Conservation (phyloP, 2,113 vertebrate genomes). For the Ageneiosus marmoratus region DNA sequence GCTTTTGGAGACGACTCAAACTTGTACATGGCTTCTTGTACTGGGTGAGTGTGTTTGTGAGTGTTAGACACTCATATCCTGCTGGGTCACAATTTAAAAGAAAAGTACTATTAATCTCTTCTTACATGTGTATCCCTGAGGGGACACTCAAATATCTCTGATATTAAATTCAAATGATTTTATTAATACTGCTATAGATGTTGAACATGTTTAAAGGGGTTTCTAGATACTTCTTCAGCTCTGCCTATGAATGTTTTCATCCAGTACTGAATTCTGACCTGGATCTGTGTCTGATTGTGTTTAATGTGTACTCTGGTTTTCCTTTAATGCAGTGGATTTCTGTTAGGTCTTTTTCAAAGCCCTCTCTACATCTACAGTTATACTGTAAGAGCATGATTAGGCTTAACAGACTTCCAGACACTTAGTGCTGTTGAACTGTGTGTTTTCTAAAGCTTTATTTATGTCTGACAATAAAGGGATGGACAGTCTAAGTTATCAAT, state of each 20-base stretch:
- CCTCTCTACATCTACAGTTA: background rate
- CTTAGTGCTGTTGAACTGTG: background rate
- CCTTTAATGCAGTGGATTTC: background rate
- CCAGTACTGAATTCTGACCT: background rate
- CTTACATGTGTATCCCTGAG: background rate
- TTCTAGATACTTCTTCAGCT: background rate
- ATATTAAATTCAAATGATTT: background rate
- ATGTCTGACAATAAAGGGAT: background rate
- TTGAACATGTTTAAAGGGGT: background rate
- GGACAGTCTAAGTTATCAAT: background rate
- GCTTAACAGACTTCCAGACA: background rate
- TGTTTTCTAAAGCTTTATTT: background rate
- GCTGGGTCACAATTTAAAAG: slow-evolving; percentile 31
- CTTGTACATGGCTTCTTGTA: background rate
- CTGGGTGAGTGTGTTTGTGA: slow-evolving; percentile 18
- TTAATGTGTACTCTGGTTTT: background rate
- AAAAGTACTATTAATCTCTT: background rate
- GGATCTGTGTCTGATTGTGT: background rate
- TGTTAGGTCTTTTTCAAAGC: background rate
- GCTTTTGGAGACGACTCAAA: slow-evolving; percentile 38
- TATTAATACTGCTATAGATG: background rate
- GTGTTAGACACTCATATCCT: slow-evolving; percentile 47
- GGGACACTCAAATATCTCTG: background rate
- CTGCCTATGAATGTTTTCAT: background rate
- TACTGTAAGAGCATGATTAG: background rate